Conservation (phyloP, 37 sponge, comb jelly and placozoan species). For the Tethya wilhelma region DNA sequence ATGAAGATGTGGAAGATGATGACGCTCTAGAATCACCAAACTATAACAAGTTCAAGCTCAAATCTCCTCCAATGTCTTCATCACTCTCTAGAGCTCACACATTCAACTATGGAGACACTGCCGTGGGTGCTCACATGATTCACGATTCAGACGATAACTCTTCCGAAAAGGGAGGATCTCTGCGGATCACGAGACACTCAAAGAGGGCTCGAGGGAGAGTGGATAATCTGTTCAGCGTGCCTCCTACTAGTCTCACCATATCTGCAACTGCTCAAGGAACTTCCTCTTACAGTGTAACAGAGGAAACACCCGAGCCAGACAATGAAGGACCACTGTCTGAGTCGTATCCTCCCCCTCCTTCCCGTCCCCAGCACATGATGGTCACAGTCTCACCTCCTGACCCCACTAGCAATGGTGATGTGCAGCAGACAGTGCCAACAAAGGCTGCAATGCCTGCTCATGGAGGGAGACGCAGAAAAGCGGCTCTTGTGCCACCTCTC, state of each 20-base stretch:
- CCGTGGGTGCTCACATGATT: not conserved
- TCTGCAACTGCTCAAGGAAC: not conserved
- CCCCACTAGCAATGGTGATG: not conserved
- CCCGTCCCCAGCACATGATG: not conserved
- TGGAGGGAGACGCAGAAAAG: constrained; percentile 11
- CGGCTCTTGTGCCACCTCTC: constrained; percentile 11
- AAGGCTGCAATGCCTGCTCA: not conserved
- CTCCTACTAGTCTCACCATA: not conserved
- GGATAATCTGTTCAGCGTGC: constrained; percentile 14
- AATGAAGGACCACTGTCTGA: not conserved
- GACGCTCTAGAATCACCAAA: not conserved
- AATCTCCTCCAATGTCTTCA: too few species aligned
- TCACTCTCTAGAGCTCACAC: constrained; percentile 23
- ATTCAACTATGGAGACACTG: constrained; percentile 5
- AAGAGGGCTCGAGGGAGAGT: constrained; percentile 25
- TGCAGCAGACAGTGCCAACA: not conserved
- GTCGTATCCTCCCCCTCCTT: not conserved
- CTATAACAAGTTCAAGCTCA: not conserved
- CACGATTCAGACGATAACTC: constrained; percentile 7
- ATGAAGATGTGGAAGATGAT: not conserved
- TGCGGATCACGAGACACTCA: constrained; percentile 70
- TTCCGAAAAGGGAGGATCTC: constrained; percentile 32
- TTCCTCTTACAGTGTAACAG: constrained; percentile 5
- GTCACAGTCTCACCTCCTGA: not conserved
- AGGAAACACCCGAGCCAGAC: not conserved